Evolutionary conservation across 2,797 vertebrate species (phyloP), one percentile per base, ranked within the genome.

Genomic region (Cryptoprocta ferox): DNA sequence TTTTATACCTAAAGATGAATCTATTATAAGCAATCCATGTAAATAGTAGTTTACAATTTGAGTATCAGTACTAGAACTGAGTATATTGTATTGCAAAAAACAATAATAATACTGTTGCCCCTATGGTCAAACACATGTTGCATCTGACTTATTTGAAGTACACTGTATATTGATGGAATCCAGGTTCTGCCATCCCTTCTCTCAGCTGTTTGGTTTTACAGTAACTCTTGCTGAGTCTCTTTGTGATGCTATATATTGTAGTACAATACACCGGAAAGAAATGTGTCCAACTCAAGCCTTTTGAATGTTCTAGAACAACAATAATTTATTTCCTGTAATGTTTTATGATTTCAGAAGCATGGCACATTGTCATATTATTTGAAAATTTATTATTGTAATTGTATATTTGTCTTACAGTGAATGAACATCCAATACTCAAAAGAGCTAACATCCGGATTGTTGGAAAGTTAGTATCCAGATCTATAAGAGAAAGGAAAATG

Each of bases 361-460:
- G 63, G 37, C 75, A 16, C 30, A 75, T 89, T 73, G 1, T 48
- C 28, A 45, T 91, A 50, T 39, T 84, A 78, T n/a, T 79, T 96
- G 30, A 83, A 80, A 78, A 93, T 85, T 63, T 96, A 94, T 94
- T 95, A 96, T 98, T 88, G 4, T 65, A 88, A 95, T 90, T 96
- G 35, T 84, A 82, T 91, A 14, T 96, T 97, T 97, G n/a, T 95
- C 28, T 91, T 97, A 13, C 88, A 98, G 98, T 91, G 87, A 88
- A 11, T 89, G 94, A 89, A 83, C 97, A 93, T 48, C 97, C 78
- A 89, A 32, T 97, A 78, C 96, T 98, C 84, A 98, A 98, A 86
- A 94, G 96, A 97, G 91, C 96, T 98, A 97, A 98, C 96, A 98
- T 99, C 97, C 95, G 59, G 45, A 21, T 97, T 94, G 98, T 96